Conservation (phyloP, 2,888 invertebrate species). For the Aphodius granarius region DNA sequence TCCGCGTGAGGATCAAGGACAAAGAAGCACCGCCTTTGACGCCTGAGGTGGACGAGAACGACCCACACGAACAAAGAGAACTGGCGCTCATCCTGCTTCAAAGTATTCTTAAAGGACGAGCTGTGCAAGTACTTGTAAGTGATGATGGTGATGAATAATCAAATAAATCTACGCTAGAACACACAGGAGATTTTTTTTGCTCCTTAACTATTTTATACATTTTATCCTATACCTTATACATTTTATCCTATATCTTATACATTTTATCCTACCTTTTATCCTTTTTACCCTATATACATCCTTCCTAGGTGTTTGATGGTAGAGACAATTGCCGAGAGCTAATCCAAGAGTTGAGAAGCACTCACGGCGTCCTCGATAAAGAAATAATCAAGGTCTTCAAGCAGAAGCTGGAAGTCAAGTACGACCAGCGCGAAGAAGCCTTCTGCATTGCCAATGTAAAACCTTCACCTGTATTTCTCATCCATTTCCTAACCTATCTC, state of each 20-base stretch:
- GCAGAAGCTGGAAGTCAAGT: slow-evolving; percentile 43
- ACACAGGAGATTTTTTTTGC: not conserved
- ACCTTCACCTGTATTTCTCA: not conserved
- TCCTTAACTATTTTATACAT: too few relatives aligned
- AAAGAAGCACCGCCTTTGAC: slow-evolving; percentile 37
- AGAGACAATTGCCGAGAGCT: slow-evolving; percentile 69
- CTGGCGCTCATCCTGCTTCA: slow-evolving; percentile 66
- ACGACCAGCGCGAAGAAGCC: slow-evolving; percentile 46
- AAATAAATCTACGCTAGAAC: not conserved
- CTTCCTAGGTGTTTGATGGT: slow-evolving; percentile 69
- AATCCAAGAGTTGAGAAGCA: slow-evolving; percentile 71
- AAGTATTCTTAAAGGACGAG: slow-evolving; percentile 69
- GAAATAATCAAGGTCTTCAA: slow-evolving; percentile 50
- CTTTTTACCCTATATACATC: not conserved
- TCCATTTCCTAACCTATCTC: not conserved
- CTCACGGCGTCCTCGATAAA: slow-evolving; percentile 64
- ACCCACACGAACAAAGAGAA: slow-evolving; percentile 53
- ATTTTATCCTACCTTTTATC: too few relatives aligned
- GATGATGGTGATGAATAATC: not conserved
- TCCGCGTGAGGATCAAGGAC: slow-evolving; percentile 40
- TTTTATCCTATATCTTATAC: too few relatives aligned
- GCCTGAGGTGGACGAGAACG: slow-evolving; percentile 44
- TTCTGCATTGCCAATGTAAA: slow-evolving; percentile 31
- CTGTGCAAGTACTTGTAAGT: slow-evolving; percentile 69
- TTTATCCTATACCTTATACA: too few relatives aligned